Percentiles rank a stretch among this genome's conserved stretches.
Conservation (phyloP, 2,888 invertebrate genomes). For the Ochropleura plecta region DNA sequence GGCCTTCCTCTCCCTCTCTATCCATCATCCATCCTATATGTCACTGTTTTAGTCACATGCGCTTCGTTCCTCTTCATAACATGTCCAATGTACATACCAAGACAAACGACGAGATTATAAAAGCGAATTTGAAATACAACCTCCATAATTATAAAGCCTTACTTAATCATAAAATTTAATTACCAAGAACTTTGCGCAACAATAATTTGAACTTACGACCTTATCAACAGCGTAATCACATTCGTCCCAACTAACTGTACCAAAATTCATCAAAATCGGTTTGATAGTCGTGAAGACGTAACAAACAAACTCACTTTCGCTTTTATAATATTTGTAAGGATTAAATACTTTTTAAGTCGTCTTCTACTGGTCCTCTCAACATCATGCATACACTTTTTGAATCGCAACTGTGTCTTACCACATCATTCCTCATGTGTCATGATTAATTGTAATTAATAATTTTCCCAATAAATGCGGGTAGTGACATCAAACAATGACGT, state of each 20-base stretch:
- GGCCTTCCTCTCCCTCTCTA: too few relatives aligned
- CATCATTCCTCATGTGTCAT: not conserved
- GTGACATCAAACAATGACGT: conserved; percentile 54
- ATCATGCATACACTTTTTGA: not conserved
- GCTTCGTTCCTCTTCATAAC: too few relatives aligned
- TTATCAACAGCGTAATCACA: conserved; percentile 23
- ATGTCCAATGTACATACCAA: too few relatives aligned
- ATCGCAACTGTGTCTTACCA: not conserved
- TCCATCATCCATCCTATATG: too few relatives aligned
- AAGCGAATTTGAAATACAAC: conserved; percentile 17
- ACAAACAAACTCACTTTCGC: too few relatives aligned
- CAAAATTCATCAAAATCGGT: too few relatives aligned
- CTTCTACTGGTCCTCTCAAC: not conserved
- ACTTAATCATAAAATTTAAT: conserved; percentile 25
- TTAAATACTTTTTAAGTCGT: not conserved
- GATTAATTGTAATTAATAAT: not conserved
- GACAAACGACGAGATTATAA: too few relatives aligned
- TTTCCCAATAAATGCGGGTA: conserved; percentile 48
- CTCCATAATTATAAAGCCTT: conserved; percentile 16
- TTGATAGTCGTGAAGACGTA: too few relatives aligned
- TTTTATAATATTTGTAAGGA: too few relatives aligned
- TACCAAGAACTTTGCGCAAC: conserved; percentile 17
- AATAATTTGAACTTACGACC: conserved; percentile 25
- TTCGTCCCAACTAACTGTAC: too few relatives aligned
- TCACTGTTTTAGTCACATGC: too few relatives aligned